phyloP scores from a whole-genome alignment of 2,113 vertebrate species.

The Dasyprocta punctata region DNA sequence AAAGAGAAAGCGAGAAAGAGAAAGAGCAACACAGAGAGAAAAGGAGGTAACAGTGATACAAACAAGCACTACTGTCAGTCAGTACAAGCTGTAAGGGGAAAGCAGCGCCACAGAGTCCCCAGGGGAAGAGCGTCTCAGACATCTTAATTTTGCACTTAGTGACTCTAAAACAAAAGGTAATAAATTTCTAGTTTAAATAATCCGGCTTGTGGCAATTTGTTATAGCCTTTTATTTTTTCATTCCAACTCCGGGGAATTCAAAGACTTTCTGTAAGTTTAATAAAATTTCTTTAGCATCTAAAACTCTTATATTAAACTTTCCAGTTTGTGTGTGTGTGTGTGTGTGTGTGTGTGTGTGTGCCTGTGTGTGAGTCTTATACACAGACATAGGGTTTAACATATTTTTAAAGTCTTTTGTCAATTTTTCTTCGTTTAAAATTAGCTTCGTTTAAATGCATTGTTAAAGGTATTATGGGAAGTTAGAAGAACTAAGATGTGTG shows the following conservation, averaged over 20 bases:
- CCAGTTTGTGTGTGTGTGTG: background rate
- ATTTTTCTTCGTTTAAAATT: background rate
- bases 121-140: background rate
- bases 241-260: background rate
- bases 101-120: background rate
- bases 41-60: background rate
- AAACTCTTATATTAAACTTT: background rate
- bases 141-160: background rate
- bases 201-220: background rate
- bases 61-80: too few species aligned
- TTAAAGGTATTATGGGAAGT: background rate
- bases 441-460: background rate
- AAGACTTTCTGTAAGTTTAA: background rate
- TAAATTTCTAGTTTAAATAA: background rate
- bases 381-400: background rate
- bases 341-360: background rate
- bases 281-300: background rate
- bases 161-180: background rate
- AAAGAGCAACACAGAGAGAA: background rate
- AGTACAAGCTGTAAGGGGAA: background rate
- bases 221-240: background rate
- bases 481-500: background rate
- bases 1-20: background rate
- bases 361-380: background rate
- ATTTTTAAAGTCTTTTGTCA: background rate